Percentiles rank a stretch among this genome's conserved stretches.
Evolutionary conservation across 2,113 vertebrate species (phyloP).

Genomic region (Xyrauchen texanus): DNA sequence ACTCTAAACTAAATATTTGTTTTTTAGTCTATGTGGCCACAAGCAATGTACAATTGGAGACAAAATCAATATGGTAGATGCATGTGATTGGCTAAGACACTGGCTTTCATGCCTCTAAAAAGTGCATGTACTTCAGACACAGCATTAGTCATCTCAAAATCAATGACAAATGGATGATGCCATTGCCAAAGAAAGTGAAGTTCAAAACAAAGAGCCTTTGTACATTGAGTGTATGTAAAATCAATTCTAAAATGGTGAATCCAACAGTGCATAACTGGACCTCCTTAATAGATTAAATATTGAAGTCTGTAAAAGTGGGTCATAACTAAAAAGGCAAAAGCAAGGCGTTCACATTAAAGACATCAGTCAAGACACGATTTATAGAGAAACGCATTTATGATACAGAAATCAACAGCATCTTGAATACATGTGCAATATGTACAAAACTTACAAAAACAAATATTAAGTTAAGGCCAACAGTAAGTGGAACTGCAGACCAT

Average conservation of each 20-base stretch:
- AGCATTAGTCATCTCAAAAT: conserved; percentile 6
- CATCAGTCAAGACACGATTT: conserved; percentile 40
- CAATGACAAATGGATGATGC: background rate
- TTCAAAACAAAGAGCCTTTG: background rate
- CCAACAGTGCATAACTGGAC: background rate
- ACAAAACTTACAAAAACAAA: conserved; percentile 73
- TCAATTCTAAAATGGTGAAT: background rate
- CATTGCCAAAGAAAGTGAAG: background rate
- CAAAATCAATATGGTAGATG: background rate
- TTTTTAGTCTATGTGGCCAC: background rate
- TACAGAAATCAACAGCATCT: conserved; percentile 53
- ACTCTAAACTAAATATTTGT: background rate
- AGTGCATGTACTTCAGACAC: background rate
- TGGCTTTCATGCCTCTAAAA: background rate
- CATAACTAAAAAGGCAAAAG: conserved; percentile 11
- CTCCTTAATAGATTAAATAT: background rate
- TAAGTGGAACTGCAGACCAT: conserved; percentile 54
- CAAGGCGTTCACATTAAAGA: no score
- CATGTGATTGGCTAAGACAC: background rate
- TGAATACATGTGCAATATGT: conserved; percentile 77
- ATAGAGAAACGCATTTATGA: conserved; percentile 52
- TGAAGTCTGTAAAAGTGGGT: background rate
- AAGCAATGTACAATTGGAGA: background rate
- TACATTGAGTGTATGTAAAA: background rate
- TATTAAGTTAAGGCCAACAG: conserved; percentile 69